Evolutionary conservation across 1,140 invertebrate species (phyloP).

Genomic region (Neodiprion pinetum): DNA sequence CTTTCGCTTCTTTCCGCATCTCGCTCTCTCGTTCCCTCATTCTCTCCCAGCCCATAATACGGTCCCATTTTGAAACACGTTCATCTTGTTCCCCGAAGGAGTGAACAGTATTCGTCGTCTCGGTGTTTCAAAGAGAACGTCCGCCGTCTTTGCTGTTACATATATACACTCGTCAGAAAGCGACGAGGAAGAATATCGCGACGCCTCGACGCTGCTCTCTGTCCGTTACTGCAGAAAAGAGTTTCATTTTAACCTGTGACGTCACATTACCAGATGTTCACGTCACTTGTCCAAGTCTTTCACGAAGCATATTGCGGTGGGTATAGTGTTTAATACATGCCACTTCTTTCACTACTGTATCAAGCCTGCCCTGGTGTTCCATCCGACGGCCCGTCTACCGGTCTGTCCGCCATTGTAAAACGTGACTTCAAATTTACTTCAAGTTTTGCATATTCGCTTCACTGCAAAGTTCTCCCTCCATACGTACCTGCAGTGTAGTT

Average conservation of each 20-base stretch:
- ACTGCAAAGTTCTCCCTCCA: no score
- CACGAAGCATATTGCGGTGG: no score
- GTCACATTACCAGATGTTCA: not conserved
- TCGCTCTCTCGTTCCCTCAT: not conserved
- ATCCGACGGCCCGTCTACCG: no score
- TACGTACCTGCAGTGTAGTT: no score
- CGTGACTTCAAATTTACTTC: no score
- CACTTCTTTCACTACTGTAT: no score
- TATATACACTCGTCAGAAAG: not conserved
- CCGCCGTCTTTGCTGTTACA: not conserved
- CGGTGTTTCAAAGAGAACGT: not conserved
- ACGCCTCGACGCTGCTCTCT: not conserved
- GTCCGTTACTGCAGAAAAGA: not conserved
- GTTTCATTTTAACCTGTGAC: not conserved
- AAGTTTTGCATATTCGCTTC: no score
- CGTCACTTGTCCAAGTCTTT: not conserved
- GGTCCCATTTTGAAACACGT: not conserved
- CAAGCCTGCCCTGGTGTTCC: no score
- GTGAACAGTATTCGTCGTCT: not conserved
- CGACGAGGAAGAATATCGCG: not conserved
- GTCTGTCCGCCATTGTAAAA: no score
- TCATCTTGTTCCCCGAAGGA: not conserved
- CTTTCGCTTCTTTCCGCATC: no score
- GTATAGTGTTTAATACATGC: no score
- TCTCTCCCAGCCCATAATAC: not conserved